A percentile compares a stretch with the other conserved stretches of the same genome.
Conservation (phyloP, 2,113 vertebrate genomes). For the Malurus elegans region DNA sequence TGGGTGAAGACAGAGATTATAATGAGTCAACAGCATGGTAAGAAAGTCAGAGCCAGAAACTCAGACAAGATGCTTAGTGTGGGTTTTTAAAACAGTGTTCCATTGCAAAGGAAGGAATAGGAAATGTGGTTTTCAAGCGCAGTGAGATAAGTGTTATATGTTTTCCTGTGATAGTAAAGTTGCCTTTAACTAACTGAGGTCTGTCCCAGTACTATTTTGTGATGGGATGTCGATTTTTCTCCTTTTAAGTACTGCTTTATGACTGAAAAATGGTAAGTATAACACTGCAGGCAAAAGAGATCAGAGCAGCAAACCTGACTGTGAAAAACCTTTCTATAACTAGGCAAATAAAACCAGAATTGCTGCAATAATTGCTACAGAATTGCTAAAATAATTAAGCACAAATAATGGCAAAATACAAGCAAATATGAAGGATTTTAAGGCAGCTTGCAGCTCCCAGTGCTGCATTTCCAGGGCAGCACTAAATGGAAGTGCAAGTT, state of each 20-base stretch:
- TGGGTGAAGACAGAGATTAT: neutral
- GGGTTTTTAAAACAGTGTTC: neutral
- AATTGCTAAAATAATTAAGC: neutral
- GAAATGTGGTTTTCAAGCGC: neutral
- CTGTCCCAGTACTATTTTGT: neutral
- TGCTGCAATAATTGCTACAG: neutral
- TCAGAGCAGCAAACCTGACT: neutral
- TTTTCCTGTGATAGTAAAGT: neutral
- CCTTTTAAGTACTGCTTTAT: neutral
- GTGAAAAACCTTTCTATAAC: neutral
- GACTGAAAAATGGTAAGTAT: neutral
- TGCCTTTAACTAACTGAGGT: neutral
- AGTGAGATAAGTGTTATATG: neutral
- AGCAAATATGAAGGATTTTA: neutral
- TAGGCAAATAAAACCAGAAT: neutral
- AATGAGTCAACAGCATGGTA: neutral
- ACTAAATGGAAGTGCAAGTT: slow-evolving; percentile 28
- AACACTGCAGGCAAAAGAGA: neutral
- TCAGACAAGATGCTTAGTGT: neutral
- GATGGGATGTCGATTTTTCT: neutral
- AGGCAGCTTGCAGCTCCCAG: neutral
- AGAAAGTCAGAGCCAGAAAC: neutral
- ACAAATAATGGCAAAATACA: neutral
- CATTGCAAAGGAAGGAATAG: neutral
- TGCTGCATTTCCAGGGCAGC: neutral